Percentiles rank a stretch among this genome's conserved stretches.
Conservation (phyloP, 92 coral and sea anemone species). For the Porites evermanni region DNA sequence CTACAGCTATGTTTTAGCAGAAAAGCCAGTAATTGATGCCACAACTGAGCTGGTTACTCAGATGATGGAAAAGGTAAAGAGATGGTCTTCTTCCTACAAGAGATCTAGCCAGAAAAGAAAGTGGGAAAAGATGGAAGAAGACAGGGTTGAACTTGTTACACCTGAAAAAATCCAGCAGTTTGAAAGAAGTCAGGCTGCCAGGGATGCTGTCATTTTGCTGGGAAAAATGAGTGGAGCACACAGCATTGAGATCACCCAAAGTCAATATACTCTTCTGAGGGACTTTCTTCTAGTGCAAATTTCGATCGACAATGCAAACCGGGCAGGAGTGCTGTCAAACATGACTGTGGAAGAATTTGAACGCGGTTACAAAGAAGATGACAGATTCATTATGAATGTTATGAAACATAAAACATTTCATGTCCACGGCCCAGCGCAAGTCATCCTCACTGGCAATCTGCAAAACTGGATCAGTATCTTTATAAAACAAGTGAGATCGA, state of each 20-base stretch:
- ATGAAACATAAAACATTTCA: too few relatives aligned
- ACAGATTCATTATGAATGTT: too few relatives aligned
- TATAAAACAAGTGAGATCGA: slow-evolving; percentile 37
- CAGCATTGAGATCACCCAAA: slow-evolving; percentile 38
- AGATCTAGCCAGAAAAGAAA: slow-evolving; percentile 40
- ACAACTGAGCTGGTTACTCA: slow-evolving; percentile 16
- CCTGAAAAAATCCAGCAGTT: slow-evolving; percentile 51
- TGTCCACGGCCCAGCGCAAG: too few relatives aligned
- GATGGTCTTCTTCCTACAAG: slow-evolving; percentile 68
- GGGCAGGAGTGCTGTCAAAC: slow-evolving; percentile 41
- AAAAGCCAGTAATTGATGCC: slow-evolving; percentile 55
- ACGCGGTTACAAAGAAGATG: too few relatives aligned
- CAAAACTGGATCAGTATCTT: slow-evolving; percentile 44
- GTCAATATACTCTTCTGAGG: slow-evolving; percentile 29
- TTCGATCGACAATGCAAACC: slow-evolving; percentile 66
- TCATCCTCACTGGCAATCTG: too few relatives aligned
- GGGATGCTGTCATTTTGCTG: slow-evolving; percentile 64
- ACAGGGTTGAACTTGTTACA: slow-evolving; percentile 35
- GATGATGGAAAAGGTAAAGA: slow-evolving; percentile 50
- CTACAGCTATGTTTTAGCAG: slow-evolving; percentile 57
- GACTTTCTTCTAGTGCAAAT: slow-evolving; percentile 72
- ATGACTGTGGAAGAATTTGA: too few relatives aligned
- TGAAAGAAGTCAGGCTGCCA: slow-evolving; percentile 55
- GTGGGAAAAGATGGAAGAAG: slow-evolving; percentile 75
- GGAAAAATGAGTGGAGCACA: slow-evolving; percentile 60